These are phyloP conservation scores for Macrochelys suwanniensis DNA, from an alignment of 2,797 vertebrate species.

Conservation along the genomic window DNA sequence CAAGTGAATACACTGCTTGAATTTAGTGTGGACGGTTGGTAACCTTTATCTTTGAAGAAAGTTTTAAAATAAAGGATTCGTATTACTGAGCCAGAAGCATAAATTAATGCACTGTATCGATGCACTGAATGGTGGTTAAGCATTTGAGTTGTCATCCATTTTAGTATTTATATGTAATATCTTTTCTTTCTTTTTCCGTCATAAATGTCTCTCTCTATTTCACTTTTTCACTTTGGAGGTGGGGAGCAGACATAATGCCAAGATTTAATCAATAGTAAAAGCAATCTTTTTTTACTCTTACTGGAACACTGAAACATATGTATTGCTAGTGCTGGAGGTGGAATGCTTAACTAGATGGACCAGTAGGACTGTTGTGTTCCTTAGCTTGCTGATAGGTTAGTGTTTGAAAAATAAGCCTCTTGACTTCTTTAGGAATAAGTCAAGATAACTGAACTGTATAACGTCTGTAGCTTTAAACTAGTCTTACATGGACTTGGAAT, in stretches of 20 bases:
- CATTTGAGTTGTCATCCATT: background rate
- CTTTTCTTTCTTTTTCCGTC: background rate
- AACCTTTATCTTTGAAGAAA: background rate
- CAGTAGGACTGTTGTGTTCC: background rate
- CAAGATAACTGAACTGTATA: background rate
- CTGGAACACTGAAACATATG: background rate
- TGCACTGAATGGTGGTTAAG: background rate
- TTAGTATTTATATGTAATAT: background rate
- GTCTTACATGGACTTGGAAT: background rate
- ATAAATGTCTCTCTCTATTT: background rate
- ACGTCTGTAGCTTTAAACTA: background rate
- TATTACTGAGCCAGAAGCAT: fast-evolving
- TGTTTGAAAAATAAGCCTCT: background rate
- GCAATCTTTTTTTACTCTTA: background rate
- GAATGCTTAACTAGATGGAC: background rate
- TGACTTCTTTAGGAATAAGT: background rate
- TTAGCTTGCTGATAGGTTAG: background rate
- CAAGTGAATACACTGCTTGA: background rate
- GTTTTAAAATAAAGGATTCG: background rate
- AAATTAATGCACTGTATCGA: background rate
- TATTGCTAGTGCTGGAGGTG: background rate
- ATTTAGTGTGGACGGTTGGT: background rate
- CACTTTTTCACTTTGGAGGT: background rate
- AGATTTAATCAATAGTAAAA: background rate
- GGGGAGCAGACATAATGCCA: background rate